Percentiles rank a stretch among this genome's conserved stretches.
Conservation (phyloP, 92 coral and sea anemone species). For the Ricordea florida region DNA sequence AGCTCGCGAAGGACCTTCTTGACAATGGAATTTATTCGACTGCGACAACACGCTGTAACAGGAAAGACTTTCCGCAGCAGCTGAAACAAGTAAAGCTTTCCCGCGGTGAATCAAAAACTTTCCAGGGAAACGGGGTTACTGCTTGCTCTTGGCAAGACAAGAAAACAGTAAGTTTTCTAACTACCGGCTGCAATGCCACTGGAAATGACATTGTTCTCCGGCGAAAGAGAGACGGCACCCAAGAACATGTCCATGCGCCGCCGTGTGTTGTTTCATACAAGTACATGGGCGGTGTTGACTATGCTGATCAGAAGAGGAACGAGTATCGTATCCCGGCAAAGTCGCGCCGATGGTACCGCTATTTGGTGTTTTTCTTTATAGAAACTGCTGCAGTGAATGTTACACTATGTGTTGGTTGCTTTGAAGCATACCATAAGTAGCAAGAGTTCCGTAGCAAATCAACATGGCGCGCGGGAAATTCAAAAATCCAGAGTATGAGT, state of each 20-base stretch:
- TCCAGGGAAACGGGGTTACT: constrained; percentile 27
- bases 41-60: constrained; percentile 20
- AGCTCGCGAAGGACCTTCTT: constrained; percentile 8
- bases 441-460: background rate
- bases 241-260: constrained; percentile 21
- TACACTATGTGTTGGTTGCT: constrained; percentile 9
- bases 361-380: constrained; percentile 27
- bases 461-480: constrained; percentile 9
- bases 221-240: constrained; percentile 15
- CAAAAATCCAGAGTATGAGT: background rate
- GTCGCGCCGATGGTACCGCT: constrained; percentile 35
- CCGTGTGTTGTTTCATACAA: constrained; percentile 31
- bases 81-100: constrained; percentile 4
- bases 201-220: constrained; percentile 22
- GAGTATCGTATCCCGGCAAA: constrained; percentile 37
- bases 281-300: constrained; percentile 43
- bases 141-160: constrained; percentile 49
- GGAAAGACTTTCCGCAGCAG: constrained; percentile 25
- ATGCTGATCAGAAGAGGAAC: constrained; percentile 39
- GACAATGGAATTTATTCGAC: constrained; percentile 40
- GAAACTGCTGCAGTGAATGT: constrained; percentile 32
- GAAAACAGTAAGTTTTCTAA: constrained; percentile 32
- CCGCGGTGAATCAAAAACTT: constrained; percentile 18
- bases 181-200: constrained; percentile 37
- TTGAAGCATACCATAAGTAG: constrained; percentile 3